Evolutionary conservation across 2,888 invertebrate species (phyloP), one percentile per base, ranked within the genome.

Genomic region (Thecocarcelia acutangulata): DNA sequence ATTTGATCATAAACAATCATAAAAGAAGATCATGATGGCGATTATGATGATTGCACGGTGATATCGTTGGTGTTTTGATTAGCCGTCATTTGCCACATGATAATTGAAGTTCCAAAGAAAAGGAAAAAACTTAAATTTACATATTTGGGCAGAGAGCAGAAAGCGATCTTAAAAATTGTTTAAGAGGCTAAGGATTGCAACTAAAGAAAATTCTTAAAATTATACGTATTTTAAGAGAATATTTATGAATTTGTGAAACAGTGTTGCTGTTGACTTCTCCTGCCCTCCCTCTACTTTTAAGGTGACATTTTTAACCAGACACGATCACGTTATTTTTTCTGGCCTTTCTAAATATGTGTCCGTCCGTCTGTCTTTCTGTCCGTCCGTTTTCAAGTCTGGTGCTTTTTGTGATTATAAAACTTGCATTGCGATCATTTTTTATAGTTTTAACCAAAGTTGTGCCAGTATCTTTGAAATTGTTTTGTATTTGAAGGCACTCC

Each of bases 401-500:
- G n/a, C n/a, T 63, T 64, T 63, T 73, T 46, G 40, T 33, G 21
- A 11, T 46, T 56, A 56, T 3, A 66, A 74, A 66, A 74, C 24
- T 66, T 48, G 56, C 56, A 73, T 56, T 63, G 24, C 54, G 56
- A 63, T 56, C 19, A 50, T 54, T 52, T 54, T 46, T 69, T 46
- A 37, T 77, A 40, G 19, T 56, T 48, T 76, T 28, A 61, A 33
- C 46, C 54, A 77, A 52, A 72, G 44, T 72, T 63, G 37, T 56
- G 33, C 17, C 33, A 44, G 44, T 19, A 66, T 73, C 52, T 78
- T 46, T 64, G 33, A 66, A 78, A 73, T 68, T 46, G 24, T 63
- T 76, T 76, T 63, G n/a, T 76, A 69, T 69, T 33, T 19, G 61
- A 24, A 69, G 81, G 83, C 83, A 83, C 83, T 83, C 83, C 83